phyloP scores from a whole-genome alignment of 2,113 vertebrate species.

The Chunga burmeisteri region DNA sequence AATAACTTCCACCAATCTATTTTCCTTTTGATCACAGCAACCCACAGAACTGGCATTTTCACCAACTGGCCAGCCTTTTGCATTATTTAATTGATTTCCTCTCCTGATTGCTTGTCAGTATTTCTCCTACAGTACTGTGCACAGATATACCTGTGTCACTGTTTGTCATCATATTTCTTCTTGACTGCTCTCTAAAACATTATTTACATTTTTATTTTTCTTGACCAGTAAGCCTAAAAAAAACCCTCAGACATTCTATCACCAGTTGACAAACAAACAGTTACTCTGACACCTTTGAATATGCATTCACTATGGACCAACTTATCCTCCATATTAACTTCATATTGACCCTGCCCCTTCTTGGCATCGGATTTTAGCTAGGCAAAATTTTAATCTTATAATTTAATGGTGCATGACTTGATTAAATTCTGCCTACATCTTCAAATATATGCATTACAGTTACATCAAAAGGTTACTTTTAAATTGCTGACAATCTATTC shows the following conservation, averaged over 20 bases:
- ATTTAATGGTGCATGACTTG: accelerated
- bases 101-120: background rate
- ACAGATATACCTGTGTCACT: background rate
- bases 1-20: conserved; percentile 9
- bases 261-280: background rate
- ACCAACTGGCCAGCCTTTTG: background rate
- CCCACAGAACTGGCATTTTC: background rate
- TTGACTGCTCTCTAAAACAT: background rate
- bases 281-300: background rate
- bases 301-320: background rate
- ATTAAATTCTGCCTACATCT: background rate
- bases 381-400: background rate
- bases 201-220: background rate
- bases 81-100: background rate
- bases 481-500: background rate
- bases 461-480: background rate
- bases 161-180: background rate
- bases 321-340: background rate
- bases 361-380: background rate
- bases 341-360: background rate
- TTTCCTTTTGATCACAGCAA: background rate
- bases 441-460: background rate
- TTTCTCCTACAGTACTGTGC: background rate
- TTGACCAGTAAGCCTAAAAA: background rate
- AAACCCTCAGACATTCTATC: background rate